Evolutionary conservation across 2,797 vertebrate genomes (phyloP).

Genomic region (Synanceia verrucosa): DNA sequence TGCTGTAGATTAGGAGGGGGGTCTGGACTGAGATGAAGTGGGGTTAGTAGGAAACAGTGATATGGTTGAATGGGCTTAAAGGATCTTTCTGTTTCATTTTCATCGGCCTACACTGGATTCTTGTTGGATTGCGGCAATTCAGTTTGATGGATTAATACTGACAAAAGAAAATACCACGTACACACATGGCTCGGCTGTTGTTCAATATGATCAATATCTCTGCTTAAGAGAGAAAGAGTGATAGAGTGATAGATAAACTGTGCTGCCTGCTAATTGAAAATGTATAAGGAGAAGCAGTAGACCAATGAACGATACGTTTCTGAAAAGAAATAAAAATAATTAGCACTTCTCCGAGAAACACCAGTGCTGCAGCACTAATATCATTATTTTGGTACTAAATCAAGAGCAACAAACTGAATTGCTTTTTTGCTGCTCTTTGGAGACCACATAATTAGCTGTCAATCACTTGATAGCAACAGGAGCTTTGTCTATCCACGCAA

Average conservation of each 20-base stretch:
- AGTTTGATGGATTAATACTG: constrained; percentile 39
- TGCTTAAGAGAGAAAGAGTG: constrained; percentile 4
- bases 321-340: background rate
- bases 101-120: constrained; percentile 32
- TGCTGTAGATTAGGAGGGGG: constrained; percentile 40
- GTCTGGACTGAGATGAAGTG: constrained; percentile 45
- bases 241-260: background rate
- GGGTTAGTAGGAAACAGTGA: constrained; percentile 51
- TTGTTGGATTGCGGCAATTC: constrained; percentile 24
- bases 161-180: constrained; percentile 25
- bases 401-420: background rate
- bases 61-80: constrained; percentile 58
- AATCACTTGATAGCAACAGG: background rate
- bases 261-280: background rate
- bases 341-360: background rate
- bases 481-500: background rate
- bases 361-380: background rate
- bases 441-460: constrained; percentile 7
- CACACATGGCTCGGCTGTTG: background rate
- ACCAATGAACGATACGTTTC: background rate
- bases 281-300: background rate
- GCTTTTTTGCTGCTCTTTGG: background rate
- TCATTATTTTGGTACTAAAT: constrained; percentile 1
- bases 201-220: constrained; percentile 32
- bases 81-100: constrained; percentile 62